Evolutionary conservation across 2,113 vertebrate genomes (phyloP).

Genomic region (Petromus typicus): DNA sequence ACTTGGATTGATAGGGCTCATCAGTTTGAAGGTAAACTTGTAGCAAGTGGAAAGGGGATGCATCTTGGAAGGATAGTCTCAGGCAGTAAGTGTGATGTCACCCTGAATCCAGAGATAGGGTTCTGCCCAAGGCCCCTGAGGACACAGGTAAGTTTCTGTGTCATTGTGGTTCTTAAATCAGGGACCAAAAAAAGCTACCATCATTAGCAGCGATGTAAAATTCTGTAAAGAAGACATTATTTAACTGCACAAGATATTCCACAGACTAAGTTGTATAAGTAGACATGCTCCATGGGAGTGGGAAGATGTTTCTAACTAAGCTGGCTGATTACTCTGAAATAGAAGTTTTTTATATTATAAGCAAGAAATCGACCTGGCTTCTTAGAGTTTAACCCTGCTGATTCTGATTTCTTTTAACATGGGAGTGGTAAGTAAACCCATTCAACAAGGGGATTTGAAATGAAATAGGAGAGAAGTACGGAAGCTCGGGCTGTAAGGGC

Average conservation of each 20-base stretch:
- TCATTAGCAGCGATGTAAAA: not conserved
- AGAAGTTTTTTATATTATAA: not conserved
- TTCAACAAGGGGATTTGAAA: not conserved
- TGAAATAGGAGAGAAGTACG: not conserved
- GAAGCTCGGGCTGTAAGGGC: not conserved
- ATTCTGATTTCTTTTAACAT: not conserved
- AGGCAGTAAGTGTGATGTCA: not conserved
- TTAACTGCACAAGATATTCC: not conserved
- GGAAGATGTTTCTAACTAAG: not conserved
- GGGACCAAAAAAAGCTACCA: not conserved
- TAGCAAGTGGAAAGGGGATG: not conserved
- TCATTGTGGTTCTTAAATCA: not conserved
- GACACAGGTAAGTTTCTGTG: not conserved
- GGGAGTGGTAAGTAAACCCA: not conserved
- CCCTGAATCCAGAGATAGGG: not conserved
- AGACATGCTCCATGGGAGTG: not conserved
- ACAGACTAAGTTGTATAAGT: not conserved
- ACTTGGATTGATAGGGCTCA: not conserved
- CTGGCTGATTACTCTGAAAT: not conserved
- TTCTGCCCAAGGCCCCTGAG: not conserved
- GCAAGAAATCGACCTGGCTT: not conserved
- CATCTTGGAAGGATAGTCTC: not conserved
- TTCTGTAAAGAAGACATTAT: conserved; percentile 8
- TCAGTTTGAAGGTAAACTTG: not conserved
- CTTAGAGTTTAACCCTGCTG: not conserved